These are phyloP conservation scores for Drepanosiphum platanoidis DNA, from an alignment of 2,888 invertebrate genomes.

Conservation along the genomic window DNA sequence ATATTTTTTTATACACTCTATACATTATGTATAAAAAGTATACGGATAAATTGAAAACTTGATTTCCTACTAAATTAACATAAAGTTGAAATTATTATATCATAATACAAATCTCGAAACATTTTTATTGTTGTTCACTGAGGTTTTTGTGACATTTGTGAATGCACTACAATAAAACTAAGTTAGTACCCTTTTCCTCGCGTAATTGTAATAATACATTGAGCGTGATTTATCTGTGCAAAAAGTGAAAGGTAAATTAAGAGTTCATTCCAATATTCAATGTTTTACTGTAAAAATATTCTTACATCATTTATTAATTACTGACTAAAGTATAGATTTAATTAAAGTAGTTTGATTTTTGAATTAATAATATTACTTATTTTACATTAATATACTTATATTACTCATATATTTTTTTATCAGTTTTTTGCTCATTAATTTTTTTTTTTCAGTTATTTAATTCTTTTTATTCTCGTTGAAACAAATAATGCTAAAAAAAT, in stretches of 20 bases:
- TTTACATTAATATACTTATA: too few species aligned
- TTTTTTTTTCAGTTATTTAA: not conserved
- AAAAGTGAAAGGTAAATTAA: not conserved
- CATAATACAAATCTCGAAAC: not conserved
- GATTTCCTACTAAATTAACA: not conserved
- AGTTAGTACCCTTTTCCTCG: not conserved
- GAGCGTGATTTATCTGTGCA: not conserved
- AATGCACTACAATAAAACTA: not conserved
- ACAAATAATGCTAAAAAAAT: too few species aligned
- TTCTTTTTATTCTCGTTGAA: not conserved
- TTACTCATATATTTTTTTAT: too few species aligned
- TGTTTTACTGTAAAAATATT: slow-evolving; percentile 1
- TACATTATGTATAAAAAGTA: too few species aligned
- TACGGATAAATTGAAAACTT: too few species aligned
- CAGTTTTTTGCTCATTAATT: too few species aligned
- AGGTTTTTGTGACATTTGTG: not conserved
- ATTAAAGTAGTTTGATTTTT: not conserved
- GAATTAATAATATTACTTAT: not conserved
- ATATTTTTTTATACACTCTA: too few species aligned
- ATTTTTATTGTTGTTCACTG: not conserved
- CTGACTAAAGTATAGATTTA: not conserved
- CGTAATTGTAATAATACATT: slow-evolving; percentile 23
- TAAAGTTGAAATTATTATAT: not conserved
- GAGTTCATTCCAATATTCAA: slow-evolving; percentile 1
- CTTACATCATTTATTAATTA: not conserved